A percentile compares a stretch with the other conserved stretches of the same genome.
Evolutionary conservation across 1,140 invertebrate species (phyloP).

Genomic region (Centruroides vittatus): DNA sequence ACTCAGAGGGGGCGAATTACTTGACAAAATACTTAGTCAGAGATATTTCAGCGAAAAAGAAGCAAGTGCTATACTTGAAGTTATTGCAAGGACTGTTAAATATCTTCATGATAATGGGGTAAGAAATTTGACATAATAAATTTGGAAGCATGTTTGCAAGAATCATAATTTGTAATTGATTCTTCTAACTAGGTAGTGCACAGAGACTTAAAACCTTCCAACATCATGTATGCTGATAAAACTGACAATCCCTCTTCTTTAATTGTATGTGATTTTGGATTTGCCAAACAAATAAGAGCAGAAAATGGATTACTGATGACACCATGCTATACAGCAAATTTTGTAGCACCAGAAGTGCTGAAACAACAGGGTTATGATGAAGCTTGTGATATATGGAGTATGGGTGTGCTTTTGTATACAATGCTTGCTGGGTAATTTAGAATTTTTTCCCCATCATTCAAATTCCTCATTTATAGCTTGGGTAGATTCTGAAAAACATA

Average conservation of each 20-base stretch:
- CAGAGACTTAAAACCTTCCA: conserved; percentile 73
- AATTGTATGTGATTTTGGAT: conserved; percentile 86
- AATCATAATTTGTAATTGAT: too few relatives aligned
- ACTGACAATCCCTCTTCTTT: conserved; percentile 65
- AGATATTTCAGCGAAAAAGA: conserved; percentile 79
- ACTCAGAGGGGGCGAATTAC: conserved; percentile 79
- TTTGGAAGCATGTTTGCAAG: too few relatives aligned
- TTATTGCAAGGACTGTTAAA: conserved; percentile 71
- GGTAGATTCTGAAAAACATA: too few relatives aligned
- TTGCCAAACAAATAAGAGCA: conserved; percentile 91
- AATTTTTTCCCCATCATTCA: too few relatives aligned
- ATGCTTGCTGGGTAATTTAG: conserved; percentile 40
- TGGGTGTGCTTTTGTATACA: conserved; percentile 90
- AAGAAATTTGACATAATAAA: conserved; percentile 25
- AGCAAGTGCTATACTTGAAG: conserved; percentile 76
- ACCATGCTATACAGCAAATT: conserved; percentile 97
- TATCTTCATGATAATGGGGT: conserved; percentile 94
- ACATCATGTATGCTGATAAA: conserved; percentile 82
- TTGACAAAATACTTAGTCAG: conserved; percentile 79
- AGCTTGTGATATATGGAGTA: conserved; percentile 97
- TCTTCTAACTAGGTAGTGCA: conserved; percentile 49
- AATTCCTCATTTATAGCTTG: too few relatives aligned
- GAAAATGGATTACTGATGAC: conserved; percentile 99
- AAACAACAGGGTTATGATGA: conserved; percentile 92
- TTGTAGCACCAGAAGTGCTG: conserved; percentile 95